Evolutionary conservation across 2,888 invertebrate genomes (phyloP), one percentile per base, ranked within the genome.

Genomic region (Tenthredo scrophulariae): DNA sequence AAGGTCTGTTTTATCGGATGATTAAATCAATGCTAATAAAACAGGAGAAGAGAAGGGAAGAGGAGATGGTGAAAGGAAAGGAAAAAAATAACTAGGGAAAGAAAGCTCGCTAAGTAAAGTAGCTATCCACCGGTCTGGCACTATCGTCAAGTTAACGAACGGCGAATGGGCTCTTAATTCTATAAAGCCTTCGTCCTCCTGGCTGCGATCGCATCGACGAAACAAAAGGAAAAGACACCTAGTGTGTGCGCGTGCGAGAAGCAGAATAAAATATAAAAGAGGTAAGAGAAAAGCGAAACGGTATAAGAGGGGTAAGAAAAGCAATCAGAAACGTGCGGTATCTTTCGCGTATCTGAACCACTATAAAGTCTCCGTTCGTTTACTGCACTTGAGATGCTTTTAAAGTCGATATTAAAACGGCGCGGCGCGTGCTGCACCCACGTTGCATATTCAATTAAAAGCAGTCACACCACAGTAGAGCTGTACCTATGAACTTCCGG

Each of bases 271-370:
- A 62, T 13, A n/a, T 26, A 29, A 62, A 26, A 40, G 9, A 18
- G n/a, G 67, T 3, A 15, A 26, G 29, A 18, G 80, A 62, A 22
- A 50, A 65, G 62, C 80, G 62, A 80, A 43, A 40, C 77, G 26
- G 54, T 29, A 46, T 33, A 79, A 54, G 54, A 58, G 50, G 84
- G 54, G 84, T 74, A 85, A 88, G 89, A 87, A 90, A 91, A 91
- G 91, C 90, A 92, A 92, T 92, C 91, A 89, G 89, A 90, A 89
- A 89, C 91, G 91, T 91, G 92, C 90, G 87, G 89, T 91, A 91
- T 92, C 92, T 91, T 88, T 75, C 82, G 86, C 86, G 89, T 90
- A 91, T 91, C 90, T 90, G 86, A 75, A 84, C 85, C 80, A 29
- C 85, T 82, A 82, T 79, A 85, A 85, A 82, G 80, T 82, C 82